Evolutionary conservation across 2,888 invertebrate genomes (phyloP).

Genomic region (Limnephilus rhombicus): DNA sequence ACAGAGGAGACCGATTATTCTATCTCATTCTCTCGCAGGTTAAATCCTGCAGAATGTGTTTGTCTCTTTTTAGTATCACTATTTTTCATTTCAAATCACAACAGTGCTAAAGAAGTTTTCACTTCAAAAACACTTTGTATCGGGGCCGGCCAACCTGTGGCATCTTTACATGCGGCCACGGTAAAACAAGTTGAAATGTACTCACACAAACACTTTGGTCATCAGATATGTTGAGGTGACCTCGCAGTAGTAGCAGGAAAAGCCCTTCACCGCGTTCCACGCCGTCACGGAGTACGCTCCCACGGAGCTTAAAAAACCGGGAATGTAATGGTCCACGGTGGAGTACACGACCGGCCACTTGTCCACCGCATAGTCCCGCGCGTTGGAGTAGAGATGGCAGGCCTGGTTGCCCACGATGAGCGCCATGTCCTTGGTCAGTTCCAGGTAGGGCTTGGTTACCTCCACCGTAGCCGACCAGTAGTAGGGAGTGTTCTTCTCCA

Average conservation of each 20-base stretch:
- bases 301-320: constrained; percentile 83
- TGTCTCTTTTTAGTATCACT: too few species aligned
- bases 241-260: constrained; percentile 76
- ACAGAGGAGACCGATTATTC: too few species aligned
- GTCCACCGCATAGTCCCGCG: constrained; percentile 75
- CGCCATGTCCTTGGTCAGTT: constrained; percentile 79
- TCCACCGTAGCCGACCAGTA: constrained; percentile 79
- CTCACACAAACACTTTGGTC: constrained; percentile 89
- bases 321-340: constrained; percentile 83
- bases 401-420: constrained; percentile 77
- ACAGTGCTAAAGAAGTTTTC: too few species aligned
- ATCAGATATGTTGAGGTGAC: constrained; percentile 80
- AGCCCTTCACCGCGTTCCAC: constrained; percentile 74
- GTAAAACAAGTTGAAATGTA: constrained; percentile 67
- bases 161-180: too few species aligned
- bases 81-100: too few species aligned
- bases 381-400: constrained; percentile 74
- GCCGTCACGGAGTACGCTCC: constrained; percentile 75
- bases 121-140: too few species aligned
- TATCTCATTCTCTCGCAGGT: too few species aligned
- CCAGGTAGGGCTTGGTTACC: constrained; percentile 79
- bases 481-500: constrained; percentile 83
- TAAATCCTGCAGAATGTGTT: too few species aligned
- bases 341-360: constrained; percentile 75
- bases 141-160: too few species aligned